Conservation (phyloP, 1,140 invertebrate genomes). For the Protaetia brevitarsis region DNA sequence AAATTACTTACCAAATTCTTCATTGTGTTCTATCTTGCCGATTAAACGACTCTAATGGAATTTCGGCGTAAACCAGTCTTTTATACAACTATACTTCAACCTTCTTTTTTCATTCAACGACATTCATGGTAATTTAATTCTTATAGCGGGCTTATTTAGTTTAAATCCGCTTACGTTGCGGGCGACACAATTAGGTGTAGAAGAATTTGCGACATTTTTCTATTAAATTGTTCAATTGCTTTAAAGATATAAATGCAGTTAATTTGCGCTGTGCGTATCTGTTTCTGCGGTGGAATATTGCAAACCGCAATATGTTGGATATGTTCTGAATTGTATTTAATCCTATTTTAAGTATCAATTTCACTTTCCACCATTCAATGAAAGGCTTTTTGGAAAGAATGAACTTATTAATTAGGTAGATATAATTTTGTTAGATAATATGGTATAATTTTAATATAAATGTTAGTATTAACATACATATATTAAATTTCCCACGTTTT, state of each 20-base stretch:
- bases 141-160: background rate
- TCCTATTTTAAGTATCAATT: no score
- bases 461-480: background rate
- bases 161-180: background rate
- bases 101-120: background rate
- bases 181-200: background rate
- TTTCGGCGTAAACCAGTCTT: background rate
- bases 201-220: background rate
- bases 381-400: no score
- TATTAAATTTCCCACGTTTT: no score
- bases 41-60: background rate
- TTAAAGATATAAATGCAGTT: background rate
- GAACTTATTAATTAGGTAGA: background rate
- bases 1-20: background rate
- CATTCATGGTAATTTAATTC: slow-evolving; percentile 7
- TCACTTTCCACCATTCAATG: background rate
- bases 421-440: background rate
- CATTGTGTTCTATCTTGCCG: background rate
- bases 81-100: background rate
- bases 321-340: no score
- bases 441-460: background rate
- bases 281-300: no score
- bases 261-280: no score
- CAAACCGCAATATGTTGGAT: no score
- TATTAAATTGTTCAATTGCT: background rate